Conservation (phyloP, 2,113 vertebrate species). For the Typhlomys cinereus region DNA sequence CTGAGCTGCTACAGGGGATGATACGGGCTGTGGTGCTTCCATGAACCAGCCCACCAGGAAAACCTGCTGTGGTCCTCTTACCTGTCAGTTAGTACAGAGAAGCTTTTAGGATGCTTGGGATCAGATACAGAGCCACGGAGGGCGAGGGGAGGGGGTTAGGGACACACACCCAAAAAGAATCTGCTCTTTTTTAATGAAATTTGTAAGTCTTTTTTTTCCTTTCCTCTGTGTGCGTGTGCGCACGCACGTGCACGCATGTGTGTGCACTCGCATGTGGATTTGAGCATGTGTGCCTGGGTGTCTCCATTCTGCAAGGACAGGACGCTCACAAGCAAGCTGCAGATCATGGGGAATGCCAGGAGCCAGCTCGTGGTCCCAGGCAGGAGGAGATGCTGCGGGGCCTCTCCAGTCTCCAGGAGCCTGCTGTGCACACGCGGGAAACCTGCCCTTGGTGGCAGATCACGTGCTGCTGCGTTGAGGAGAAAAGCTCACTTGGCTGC, state of each 20-base stretch:
- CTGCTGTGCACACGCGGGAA: not conserved
- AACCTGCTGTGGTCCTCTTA: rapidly evolving
- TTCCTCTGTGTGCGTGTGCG: too few relatives aligned
- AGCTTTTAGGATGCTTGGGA: not conserved
- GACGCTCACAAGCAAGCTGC: not conserved
- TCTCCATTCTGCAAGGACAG: not conserved
- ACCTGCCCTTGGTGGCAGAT: not conserved
- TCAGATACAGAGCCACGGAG: not conserved
- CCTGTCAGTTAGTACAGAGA: not conserved
- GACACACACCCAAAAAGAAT: too few relatives aligned
- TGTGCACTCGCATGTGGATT: too few relatives aligned
- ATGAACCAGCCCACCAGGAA: not conserved
- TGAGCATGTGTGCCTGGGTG: too few relatives aligned
- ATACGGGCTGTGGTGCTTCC: not conserved
- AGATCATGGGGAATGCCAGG: not conserved
- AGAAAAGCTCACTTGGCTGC: not conserved
- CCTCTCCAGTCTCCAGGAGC: not conserved
- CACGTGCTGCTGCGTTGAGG: not conserved
- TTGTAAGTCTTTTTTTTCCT: too few relatives aligned
- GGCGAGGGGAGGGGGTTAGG: not conserved
- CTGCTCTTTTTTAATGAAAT: too few relatives aligned
- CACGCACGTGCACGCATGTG: too few relatives aligned
- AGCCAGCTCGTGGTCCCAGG: not conserved
- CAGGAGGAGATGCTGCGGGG: not conserved
- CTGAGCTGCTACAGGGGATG: not conserved